phyloP scores from a whole-genome alignment of 92 coral and sea anemone species.

The Pocillopora meandrina region DNA sequence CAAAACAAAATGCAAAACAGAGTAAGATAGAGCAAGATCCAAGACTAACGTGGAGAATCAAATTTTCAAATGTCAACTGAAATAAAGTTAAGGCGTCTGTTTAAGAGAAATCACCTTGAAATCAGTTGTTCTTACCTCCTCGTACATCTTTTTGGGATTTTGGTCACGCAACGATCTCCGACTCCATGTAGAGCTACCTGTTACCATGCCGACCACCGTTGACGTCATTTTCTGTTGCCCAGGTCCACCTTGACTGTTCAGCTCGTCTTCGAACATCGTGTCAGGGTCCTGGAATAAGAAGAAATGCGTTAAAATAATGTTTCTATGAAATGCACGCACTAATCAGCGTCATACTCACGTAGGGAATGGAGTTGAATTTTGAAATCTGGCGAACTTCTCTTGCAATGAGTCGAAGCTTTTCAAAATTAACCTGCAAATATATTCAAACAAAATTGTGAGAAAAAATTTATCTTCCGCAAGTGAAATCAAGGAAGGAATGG shows the following conservation, averaged over 20 bases:
- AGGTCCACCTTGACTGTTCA: slow-evolving; percentile 70
- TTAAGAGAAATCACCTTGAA: background rate
- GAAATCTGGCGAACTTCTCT: slow-evolving; percentile 93
- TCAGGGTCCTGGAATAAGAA: slow-evolving; percentile 68
- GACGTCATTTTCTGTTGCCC: slow-evolving; percentile 89
- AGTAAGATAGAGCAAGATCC: background rate
- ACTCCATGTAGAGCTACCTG: slow-evolving; percentile 83
- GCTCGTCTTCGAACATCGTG: slow-evolving; percentile 89
- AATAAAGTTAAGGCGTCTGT: background rate
- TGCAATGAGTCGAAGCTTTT: slow-evolving; percentile 95
- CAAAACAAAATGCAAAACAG: slow-evolving; percentile 8
- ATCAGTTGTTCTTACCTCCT: slow-evolving; percentile 74
- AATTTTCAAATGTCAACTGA: background rate
- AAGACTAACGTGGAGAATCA: background rate
- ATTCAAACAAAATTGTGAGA: background rate
- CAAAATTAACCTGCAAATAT: slow-evolving; percentile 83
- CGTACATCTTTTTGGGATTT: slow-evolving; percentile 91
- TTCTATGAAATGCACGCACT: background rate
- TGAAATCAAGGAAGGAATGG: too few species aligned
- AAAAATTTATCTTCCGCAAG: background rate
- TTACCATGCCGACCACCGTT: slow-evolving; percentile 88
- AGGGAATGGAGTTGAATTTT: slow-evolving; percentile 87
- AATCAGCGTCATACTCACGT: slow-evolving; percentile 58
- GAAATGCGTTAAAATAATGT: too few species aligned
- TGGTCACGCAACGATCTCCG: slow-evolving; percentile 83